These are phyloP conservation scores for Sinentomon sp. DNA, from an alignment of 2,888 invertebrate species.

Conservation along the genomic window DNA sequence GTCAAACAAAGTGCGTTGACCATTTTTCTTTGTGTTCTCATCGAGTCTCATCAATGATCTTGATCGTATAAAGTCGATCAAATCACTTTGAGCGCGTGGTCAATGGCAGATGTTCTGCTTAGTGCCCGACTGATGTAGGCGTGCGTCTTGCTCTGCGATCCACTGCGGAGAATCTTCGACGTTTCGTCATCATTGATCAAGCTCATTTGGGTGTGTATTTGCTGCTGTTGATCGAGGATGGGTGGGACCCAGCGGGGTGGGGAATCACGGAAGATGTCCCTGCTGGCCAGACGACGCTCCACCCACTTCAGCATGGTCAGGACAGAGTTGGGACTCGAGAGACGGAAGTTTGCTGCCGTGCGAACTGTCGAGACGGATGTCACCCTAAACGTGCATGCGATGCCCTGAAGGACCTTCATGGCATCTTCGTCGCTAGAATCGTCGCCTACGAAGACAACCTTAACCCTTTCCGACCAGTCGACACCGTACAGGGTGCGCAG, in stretches of 20 bases:
- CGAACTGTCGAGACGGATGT: constrained; percentile 20
- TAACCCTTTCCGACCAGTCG: constrained; percentile 23
- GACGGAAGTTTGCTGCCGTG: constrained; percentile 21
- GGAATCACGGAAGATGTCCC: too few species aligned
- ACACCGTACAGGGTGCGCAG: constrained; percentile 22
- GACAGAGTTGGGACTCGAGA: constrained; percentile 22
- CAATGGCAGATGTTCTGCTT: too few species aligned
- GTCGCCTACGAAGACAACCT: constrained; percentile 23
- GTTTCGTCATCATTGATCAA: constrained; percentile 17
- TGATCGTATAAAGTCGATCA: too few species aligned
- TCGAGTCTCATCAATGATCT: too few species aligned
- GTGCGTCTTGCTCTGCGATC: too few species aligned
- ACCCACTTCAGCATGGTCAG: constrained; percentile 22
- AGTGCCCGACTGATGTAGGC: too few species aligned
- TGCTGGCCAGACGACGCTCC: constrained; percentile 20
- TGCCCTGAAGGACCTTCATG: constrained; percentile 22
- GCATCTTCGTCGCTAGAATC: constrained; percentile 21
- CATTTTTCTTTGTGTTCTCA: too few species aligned
- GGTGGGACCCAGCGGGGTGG: constrained; percentile 6
- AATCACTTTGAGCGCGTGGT: too few species aligned
- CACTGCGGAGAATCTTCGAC: too few species aligned
- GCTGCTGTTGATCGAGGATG: constrained; percentile 3
- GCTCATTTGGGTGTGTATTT: constrained; percentile 18
- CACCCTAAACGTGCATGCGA: constrained; percentile 22
- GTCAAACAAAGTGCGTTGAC: too few species aligned